phyloP scores from a whole-genome alignment of 2,797 vertebrate species.

The Artibeus lituratus region DNA sequence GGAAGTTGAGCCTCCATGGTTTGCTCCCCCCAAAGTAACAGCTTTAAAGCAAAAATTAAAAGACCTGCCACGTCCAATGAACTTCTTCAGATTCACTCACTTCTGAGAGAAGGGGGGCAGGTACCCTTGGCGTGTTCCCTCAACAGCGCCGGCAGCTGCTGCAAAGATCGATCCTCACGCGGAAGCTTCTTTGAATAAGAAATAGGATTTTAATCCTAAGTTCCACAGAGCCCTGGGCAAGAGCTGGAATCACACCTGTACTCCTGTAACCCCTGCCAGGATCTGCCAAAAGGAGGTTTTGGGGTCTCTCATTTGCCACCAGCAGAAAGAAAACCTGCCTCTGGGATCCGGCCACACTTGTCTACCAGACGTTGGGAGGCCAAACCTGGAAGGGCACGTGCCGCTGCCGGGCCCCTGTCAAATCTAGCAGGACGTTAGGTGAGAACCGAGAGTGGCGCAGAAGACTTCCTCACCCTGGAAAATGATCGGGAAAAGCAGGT shows the following conservation, averaged over 20 bases:
- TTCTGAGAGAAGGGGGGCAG: background rate
- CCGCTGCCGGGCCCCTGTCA: background rate
- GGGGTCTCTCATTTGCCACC: background rate
- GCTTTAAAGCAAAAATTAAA: conserved; percentile 45
- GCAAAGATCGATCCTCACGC: background rate
- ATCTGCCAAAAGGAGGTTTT: background rate
- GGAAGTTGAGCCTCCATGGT: background rate
- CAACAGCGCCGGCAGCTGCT: background rate
- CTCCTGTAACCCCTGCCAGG: background rate
- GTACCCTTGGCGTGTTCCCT: background rate
- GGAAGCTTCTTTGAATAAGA: conserved; percentile 4
- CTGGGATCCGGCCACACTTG: conserved; percentile 49
- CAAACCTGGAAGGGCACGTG: background rate
- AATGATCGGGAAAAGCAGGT: background rate
- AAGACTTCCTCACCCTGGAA: conserved; percentile 6
- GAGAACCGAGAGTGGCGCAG: background rate
- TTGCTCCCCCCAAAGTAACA: background rate
- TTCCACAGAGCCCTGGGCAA: background rate
- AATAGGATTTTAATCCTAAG: conserved; percentile 47
- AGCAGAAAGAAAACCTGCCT: conserved; percentile 8
- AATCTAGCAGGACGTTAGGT: conserved; percentile 20
- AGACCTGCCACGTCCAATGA: background rate
- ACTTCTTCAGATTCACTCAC: background rate
- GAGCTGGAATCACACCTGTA: background rate
- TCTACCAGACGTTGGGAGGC: background rate